Evolutionary conservation across 2,888 invertebrate species (phyloP), one percentile per base, ranked within the genome.

Genomic region (Brenthis ino): DNA sequence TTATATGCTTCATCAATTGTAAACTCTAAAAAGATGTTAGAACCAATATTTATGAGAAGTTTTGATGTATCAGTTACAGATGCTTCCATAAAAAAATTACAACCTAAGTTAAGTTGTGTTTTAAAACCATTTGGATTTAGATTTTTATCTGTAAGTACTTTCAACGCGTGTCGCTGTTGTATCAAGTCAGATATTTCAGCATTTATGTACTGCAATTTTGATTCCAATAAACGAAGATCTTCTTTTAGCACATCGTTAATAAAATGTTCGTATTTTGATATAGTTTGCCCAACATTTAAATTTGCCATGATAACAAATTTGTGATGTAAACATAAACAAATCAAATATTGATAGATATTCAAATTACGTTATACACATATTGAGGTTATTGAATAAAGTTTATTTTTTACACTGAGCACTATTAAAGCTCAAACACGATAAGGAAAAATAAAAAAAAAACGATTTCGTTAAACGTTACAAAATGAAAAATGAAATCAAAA

Each of bases 71-170:
- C 95, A 64, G 93, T 87, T 64, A 97, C 95, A 66, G 95, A 89
- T 0, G 97, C 97, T 83, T 97, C 96, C 82, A 96, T 95, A 79
- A 96, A 98, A 76, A 97, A 96, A 83, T 96, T 96, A 77, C 96
- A 96, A n/a, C 98, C 98, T 47, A 98, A 87, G 82, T 98, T 96
- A 37, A 98, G 94, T 79, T 92, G 91, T 4, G 87, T 84, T 80
- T 91, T 91, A 64, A 91, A 90, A 2, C 92, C 90, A 24, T 82
- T 67, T 6, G 94, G 91, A 58, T 94, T 90, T 0, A 93, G 81
- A 3, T 91, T 87, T 50, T 93, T 93, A 68, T 94, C 93, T 61
- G 94, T 84, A 4, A 97, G 85, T 0, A 95, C 94, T 81, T 95
- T 94, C 28, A 97, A 93, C 0, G 95, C 93, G 67, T 95, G 95